Base-by-base conservation (phyloP, 2,113 vertebrate genomes). In the Pseudopodoces humilis region DNA sequence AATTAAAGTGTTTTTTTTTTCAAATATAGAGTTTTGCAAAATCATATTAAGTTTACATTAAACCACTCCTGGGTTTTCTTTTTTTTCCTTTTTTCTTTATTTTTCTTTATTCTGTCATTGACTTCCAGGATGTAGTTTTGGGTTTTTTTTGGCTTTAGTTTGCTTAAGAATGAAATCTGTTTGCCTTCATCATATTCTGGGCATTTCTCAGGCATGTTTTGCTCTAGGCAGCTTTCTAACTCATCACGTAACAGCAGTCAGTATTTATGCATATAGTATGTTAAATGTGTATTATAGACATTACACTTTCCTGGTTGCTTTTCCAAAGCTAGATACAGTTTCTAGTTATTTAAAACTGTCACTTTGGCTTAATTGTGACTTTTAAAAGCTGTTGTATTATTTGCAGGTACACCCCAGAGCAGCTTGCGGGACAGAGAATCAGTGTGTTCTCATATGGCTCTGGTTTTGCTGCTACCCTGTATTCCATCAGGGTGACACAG, bases 361-460 rank as follows among this genome's bases (percentile, higher is more conserved):
- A 37, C 28, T 14, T 56, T 10, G 43, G 13, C 12, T 82, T 74
- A 58, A 33, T 43, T 87, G 21, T 64, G 11, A 14, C 9, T 31
- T 47, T 24, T 21, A 63, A 75, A 23, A 25, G 8, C 24, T 43
- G 31, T 63, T 76, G 16, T 60, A 11, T 81, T 24, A 10, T 93
- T 53, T 92, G 6, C 94, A 99, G 99, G 97, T 98, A 98, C 70
- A 97, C 98, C 2, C 93, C 98, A 4, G 98, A 99, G 91, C 98
- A 99, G 94, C 76, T 99, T 2, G 98, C 98, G 2, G 99, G 99
- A 30, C 98, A 99, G 96, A 99, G 99, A 87, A 98, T 99, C 8
- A 98, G 99, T 0, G 92, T 99, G 43, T 99, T 99, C 96, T 99
- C 99, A 0, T 99, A 99, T 0, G 99, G 99, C 33, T 99, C 99